phyloP scores from a whole-genome alignment of 1,140 invertebrate genomes.

The Cydia pomonella region DNA sequence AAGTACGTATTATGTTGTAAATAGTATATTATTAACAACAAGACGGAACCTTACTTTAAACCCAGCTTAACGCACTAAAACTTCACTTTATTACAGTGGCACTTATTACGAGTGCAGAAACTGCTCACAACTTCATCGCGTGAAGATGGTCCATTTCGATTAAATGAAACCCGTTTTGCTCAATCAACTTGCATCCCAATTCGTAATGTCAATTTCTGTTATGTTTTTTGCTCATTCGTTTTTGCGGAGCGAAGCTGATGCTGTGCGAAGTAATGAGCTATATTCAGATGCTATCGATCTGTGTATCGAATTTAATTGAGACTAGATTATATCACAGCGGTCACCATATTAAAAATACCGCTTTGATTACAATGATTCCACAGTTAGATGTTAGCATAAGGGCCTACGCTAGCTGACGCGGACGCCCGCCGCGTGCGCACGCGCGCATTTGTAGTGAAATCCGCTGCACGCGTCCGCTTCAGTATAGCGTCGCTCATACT shows the following conservation, averaged over 20 bases:
- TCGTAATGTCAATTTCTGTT: conserved; percentile 12
- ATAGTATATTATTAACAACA: no score
- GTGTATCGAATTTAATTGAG: conserved; percentile 40
- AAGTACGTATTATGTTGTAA: no score
- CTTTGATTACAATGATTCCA: background rate
- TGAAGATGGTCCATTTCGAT: conserved; percentile 24
- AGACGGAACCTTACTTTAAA: no score
- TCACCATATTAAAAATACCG: conserved; percentile 1
- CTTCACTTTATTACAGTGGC: background rate
- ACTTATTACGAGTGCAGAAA: conserved; percentile 5
- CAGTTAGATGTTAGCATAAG: no score
- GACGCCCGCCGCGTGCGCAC: no score
- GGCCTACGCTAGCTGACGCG: no score
- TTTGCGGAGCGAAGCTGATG: no score
- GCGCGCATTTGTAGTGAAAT: no score
- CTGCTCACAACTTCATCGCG: background rate
- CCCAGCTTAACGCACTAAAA: no score
- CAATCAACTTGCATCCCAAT: background rate
- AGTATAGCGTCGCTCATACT: no score
- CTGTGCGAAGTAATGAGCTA: conserved; percentile 39
- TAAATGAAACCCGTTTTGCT: conserved; percentile 9
- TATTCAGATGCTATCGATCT: conserved; percentile 41
- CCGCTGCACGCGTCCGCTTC: no score
- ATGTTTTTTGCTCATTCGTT: conserved; percentile 45
- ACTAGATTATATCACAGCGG: conserved; percentile 4